phyloP scores from a whole-genome alignment of 2,888 invertebrate genomes.

The Aproaerema taeniolella region DNA sequence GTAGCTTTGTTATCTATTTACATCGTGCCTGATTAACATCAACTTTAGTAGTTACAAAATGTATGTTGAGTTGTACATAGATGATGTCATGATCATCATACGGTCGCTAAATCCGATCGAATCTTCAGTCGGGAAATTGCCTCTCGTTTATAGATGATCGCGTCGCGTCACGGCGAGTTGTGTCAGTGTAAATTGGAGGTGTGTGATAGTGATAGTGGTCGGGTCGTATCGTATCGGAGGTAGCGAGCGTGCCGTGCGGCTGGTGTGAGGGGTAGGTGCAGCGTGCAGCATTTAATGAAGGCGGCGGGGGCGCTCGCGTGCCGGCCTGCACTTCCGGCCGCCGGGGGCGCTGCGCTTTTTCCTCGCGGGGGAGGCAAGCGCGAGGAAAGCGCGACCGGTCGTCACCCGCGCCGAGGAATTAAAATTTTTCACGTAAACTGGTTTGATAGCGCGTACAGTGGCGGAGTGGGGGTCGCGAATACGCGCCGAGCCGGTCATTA shows the following conservation, averaged over 20 bases:
- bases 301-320: slow-evolving; percentile 73
- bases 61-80: too few species aligned
- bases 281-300: slow-evolving; percentile 71
- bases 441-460: slow-evolving; percentile 71
- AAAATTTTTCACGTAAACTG: slow-evolving; percentile 76
- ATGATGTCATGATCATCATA: not conserved
- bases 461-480: slow-evolving; percentile 73
- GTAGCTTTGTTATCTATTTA: too few species aligned
- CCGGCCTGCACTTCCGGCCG: slow-evolving; percentile 70
- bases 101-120: not conserved
- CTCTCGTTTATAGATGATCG: slow-evolving; percentile 5
- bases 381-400: slow-evolving; percentile 71
- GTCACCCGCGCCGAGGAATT: slow-evolving; percentile 68
- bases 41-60: too few species aligned
- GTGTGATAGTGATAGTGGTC: slow-evolving; percentile 22
- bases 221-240: slow-evolving; percentile 13
- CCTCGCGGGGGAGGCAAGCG: slow-evolving; percentile 49
- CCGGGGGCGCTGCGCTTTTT: slow-evolving; percentile 69
- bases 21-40: too few species aligned
- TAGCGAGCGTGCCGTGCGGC: too few species aligned
- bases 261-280: slow-evolving; percentile 55
- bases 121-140: slow-evolving; percentile 4
- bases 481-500: slow-evolving; percentile 71
- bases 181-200: slow-evolving; percentile 27
- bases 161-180: slow-evolving; percentile 17